Evolutionary conservation across 2,888 invertebrate genomes (phyloP), one percentile per base, ranked within the genome.

Genomic region (Coronaproctus castanopsis): DNA sequence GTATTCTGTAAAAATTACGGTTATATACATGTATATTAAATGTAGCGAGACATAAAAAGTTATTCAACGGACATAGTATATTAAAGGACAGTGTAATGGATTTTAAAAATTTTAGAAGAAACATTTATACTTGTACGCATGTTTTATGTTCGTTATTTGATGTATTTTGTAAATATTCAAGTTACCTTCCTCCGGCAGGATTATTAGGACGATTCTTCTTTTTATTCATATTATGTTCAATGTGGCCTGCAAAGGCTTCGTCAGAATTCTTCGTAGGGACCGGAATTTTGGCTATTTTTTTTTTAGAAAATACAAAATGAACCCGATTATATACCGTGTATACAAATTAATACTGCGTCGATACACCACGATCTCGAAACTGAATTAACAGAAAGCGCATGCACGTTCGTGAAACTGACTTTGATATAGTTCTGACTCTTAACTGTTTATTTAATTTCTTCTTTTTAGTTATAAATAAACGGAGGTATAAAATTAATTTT

Each of bases 201-300:
- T 57, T 62, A 48, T 36, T 80, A 74, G 87, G 83, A 77, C 80
- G 85, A 79, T 87, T 87, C 75, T 84, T 81, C 77, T 86, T 64
- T 74, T 80, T 85, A 73, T 84, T 87, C 81, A 82, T 83, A 72
- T 80, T 73, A 71, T 74, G 74, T 71, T 70, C 70, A 70, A 70
- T 73, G 69, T 72, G 72, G 71, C 80, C 80, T 77, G 80, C 77
- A 77, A 80, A 81, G 81, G 82, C 82, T 80, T 80, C 78, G 78
- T 83, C 82, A 78, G 79, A 80, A 78, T 80, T 82, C 77, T 79
- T 81, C 80, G 83, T 83, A 75, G 83, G 83, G 81, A 83, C 83
- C 83, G 84, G 83, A 84, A 84, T 84, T 83, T 84, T 84, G 83
- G 78, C 69, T 68, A 72, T 67, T 72, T 73, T 71, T 57, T 59